phyloP scores from a whole-genome alignment of 2,888 invertebrate species.

The Drosophila fulvimacula region DNA sequence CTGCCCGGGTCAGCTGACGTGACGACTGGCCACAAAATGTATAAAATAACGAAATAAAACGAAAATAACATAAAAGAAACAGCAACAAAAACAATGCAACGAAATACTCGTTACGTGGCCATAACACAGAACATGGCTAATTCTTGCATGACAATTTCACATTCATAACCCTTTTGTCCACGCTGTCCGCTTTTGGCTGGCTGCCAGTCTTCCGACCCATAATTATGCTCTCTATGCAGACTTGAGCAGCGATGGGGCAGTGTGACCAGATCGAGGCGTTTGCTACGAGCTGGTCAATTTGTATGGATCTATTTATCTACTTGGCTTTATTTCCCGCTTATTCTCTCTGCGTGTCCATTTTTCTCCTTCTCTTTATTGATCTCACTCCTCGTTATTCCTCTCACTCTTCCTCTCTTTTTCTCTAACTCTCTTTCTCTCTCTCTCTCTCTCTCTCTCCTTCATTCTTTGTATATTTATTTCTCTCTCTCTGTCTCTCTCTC shows the following conservation, averaged over 20 bases:
- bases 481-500: neutral
- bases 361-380: neutral
- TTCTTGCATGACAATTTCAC: slow-evolving; percentile 84
- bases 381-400: neutral
- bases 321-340: neutral
- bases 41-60: slow-evolving; percentile 19
- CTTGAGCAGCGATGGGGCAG: neutral
- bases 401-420: too few species aligned
- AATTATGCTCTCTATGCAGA: slow-evolving; percentile 58
- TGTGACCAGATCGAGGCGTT: neutral
- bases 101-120: slow-evolving; percentile 68
- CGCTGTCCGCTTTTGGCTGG: slow-evolving; percentile 48
- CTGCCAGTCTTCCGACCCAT: slow-evolving; percentile 70
- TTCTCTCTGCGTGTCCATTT: neutral
- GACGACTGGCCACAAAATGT: slow-evolving; percentile 62
- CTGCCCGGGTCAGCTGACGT: slow-evolving; percentile 61
- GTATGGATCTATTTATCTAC: neutral
- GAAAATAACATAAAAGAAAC: slow-evolving; percentile 11
- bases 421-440: too few species aligned
- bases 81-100: slow-evolving; percentile 49
- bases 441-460: neutral
- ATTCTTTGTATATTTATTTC: too few species aligned
- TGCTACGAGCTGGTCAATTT: too few species aligned
- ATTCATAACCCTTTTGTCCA: slow-evolving; percentile 82
- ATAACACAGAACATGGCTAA: slow-evolving; percentile 80